A percentile compares a stretch with the other conserved stretches of the same genome.
Evolutionary conservation across 2,113 vertebrate species (phyloP).

Genomic region (Mustela nigripes): DNA sequence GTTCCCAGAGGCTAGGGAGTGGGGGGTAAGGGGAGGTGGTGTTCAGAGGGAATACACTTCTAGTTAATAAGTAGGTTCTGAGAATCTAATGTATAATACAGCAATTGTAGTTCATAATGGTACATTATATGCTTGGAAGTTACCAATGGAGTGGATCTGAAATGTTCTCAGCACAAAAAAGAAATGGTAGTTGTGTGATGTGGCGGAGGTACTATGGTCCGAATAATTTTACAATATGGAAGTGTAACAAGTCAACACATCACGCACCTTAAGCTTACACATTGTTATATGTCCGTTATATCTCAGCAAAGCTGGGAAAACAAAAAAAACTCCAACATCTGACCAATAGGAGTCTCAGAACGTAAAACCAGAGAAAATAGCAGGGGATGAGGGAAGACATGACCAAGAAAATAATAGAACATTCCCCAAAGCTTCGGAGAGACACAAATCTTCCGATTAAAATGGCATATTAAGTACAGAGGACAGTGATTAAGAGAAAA

Average conservation of each 20-base stretch:
- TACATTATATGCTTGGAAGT: background rate
- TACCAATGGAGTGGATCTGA: background rate
- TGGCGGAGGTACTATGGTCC: background rate
- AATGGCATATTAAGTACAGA: background rate
- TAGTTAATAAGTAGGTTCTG: background rate
- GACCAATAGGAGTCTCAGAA: background rate
- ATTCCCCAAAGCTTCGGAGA: background rate
- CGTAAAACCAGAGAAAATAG: slow-evolving; percentile 22
- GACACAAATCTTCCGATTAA: background rate
- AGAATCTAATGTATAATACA: background rate
- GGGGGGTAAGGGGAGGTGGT: background rate
- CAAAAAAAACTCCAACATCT: background rate
- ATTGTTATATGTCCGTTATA: background rate
- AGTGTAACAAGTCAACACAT: background rate
- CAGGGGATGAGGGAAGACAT: background rate
- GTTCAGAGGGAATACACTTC: background rate
- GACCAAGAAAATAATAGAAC: background rate
- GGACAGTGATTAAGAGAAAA: background rate
- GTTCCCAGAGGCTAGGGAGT: background rate
- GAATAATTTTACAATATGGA: background rate
- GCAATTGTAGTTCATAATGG: background rate
- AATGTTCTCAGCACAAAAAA: background rate
- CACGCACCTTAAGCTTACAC: background rate
- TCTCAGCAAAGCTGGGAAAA: background rate
- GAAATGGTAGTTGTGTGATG: background rate